Conservation (phyloP, 1,140 invertebrate genomes). For the Euwallacea similis region DNA sequence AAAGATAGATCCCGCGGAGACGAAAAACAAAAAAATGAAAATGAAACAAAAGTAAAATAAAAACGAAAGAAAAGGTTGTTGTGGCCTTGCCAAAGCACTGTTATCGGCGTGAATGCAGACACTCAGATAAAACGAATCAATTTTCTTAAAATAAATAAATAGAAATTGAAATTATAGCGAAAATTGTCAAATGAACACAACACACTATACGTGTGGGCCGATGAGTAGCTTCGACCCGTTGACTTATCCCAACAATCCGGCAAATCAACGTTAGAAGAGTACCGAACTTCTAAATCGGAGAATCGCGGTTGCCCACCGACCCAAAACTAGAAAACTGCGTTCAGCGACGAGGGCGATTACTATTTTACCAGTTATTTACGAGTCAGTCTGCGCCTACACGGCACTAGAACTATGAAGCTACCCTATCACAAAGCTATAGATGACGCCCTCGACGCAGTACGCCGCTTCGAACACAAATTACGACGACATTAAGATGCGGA, state of each 20-base stretch:
- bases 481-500: constrained; percentile 41
- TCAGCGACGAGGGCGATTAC: constrained; percentile 36
- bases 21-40: constrained; percentile 29
- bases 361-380: constrained; percentile 37
- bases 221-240: constrained; percentile 1
- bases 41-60: constrained; percentile 40
- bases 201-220: constrained; percentile 42
- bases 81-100: constrained; percentile 50
- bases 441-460: constrained; percentile 39
- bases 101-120: constrained; percentile 43
- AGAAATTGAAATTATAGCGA: constrained; percentile 47
- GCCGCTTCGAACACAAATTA: constrained; percentile 45
- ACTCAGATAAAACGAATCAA: constrained; percentile 49
- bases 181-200: constrained; percentile 47
- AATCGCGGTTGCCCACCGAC: constrained; percentile 5
- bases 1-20: constrained; percentile 21
- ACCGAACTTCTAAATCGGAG: no score
- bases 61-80: constrained; percentile 42
- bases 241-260: no score
- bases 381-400: constrained; percentile 38
- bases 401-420: constrained; percentile 41
- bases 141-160: constrained; percentile 33
- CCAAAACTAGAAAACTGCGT: constrained; percentile 26
- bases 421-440: constrained; percentile 42
- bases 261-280: no score